Evolutionary conservation across 2,113 vertebrate genomes (phyloP).

Genomic region (Alexandromys fortis): DNA sequence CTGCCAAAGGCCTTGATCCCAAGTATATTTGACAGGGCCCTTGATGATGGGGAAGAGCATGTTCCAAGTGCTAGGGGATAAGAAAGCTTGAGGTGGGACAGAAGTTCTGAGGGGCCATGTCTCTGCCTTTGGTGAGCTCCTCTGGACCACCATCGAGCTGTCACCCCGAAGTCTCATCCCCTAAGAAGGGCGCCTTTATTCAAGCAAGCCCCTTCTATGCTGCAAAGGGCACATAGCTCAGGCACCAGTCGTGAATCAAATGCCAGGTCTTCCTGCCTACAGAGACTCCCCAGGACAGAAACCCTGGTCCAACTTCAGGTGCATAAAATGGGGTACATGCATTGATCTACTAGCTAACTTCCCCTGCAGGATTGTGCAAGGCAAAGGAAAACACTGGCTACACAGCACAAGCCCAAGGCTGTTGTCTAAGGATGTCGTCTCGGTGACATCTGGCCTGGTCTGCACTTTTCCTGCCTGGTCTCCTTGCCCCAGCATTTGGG

Average conservation of each 20-base stretch:
- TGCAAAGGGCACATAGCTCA: background rate
- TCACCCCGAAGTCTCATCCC: background rate
- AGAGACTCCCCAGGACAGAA: background rate
- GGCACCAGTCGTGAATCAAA: fast-evolving
- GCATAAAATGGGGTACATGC: background rate
- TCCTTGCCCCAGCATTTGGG: background rate
- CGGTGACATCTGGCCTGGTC: background rate
- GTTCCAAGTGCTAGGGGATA: background rate
- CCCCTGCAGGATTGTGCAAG: background rate
- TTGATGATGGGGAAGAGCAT: background rate
- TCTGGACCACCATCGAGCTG: background rate
- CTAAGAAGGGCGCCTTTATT: background rate
- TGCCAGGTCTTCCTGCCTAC: fast-evolving
- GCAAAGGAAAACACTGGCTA: background rate
- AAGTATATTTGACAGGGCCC: background rate
- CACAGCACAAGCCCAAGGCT: background rate
- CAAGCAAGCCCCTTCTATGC: background rate
- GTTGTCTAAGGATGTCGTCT: background rate
- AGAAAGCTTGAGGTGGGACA: background rate
- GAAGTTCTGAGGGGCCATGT: fast-evolving
- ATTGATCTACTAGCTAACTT: background rate
- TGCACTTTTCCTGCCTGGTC: too few relatives aligned
- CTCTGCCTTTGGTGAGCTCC: background rate
- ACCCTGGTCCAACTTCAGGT: background rate
- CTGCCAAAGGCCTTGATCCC: background rate